Base-by-base conservation (phyloP, 2,113 vertebrate genomes). In the Nestor notabilis region DNA sequence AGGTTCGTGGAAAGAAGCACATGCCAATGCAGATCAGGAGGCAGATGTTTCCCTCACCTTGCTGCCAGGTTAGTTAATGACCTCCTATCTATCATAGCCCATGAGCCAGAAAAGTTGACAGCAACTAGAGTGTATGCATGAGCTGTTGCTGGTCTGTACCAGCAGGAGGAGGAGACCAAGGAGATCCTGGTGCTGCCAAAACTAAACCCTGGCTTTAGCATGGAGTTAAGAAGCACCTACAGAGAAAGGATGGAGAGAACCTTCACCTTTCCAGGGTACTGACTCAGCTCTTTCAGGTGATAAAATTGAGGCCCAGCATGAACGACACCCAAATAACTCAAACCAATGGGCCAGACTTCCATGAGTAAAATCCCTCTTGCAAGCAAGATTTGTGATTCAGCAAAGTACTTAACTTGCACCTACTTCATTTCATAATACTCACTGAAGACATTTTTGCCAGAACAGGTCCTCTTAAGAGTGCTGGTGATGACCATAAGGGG, bases 41-140 rank as follows among this genome's bases (percentile, higher is more conserved):
- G 87, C 78, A 93, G 88, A 50, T 86, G 88, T 49, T 90, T 56
- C 44, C 93, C 49, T 47, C 43, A 24, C 74, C 87, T 66, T 49
- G 56, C 53, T 87, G 87, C 82, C 94, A 66, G 50, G 37, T 44
- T 29, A 49, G 50, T 87, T 74, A 75, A 85, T 3, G 25, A n/a
- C 63, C 13, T 66, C 35, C 41, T 43, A 52, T 29, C 72, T 55
- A 33, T 9, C 3, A 69, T 28, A 71, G 70, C 65, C 10, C 6
- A 53, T 33, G 56, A 41, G 56, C 27, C 49, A 18, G 35, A 52
- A 68, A 74, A 63, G 60, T 1, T 37, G 72, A 58, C 8, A 19
- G 55, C 24, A 4, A 12, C 47, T 52, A 47, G 61, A 89, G 52
- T 1, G 1, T 29, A 13, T 12, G 1, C 19, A 11, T 17, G 37